These are phyloP conservation scores for Adineta ricciae DNA, from an alignment of 2,888 invertebrate species.

Conservation along the genomic window DNA sequence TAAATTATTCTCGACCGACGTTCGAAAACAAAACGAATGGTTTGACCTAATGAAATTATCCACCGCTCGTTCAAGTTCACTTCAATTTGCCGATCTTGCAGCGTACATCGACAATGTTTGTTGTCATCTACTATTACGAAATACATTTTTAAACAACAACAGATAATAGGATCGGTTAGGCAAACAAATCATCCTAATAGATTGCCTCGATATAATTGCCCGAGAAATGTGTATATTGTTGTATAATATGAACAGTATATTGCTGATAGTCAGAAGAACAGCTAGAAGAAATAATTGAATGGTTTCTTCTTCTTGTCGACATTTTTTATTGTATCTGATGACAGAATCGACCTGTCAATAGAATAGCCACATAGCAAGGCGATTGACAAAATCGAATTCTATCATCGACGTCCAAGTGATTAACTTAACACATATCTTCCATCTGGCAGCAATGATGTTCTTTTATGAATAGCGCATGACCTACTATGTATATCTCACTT, in stretches of 20 bases:
- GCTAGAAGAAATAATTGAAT: neutral
- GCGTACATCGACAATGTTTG: too few relatives aligned
- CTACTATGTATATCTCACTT: neutral
- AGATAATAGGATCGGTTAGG: too few relatives aligned
- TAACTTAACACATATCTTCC: neutral
- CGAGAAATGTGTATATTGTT: neutral
- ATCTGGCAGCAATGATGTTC: neutral
- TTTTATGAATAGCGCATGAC: neutral
- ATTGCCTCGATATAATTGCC: neutral
- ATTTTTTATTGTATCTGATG: neutral
- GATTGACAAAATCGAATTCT: neutral
- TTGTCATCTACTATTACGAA: too few relatives aligned
- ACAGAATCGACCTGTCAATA: neutral
- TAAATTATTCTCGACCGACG: too few relatives aligned
- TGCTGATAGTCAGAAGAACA: neutral
- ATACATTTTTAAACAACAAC: too few relatives aligned
- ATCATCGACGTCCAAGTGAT: neutral
- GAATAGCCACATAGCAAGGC: neutral
- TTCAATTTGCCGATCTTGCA: too few relatives aligned
- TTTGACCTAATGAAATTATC: too few relatives aligned
- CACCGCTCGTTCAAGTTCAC: too few relatives aligned
- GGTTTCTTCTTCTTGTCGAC: neutral
- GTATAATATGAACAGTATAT: neutral
- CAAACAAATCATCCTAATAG: neutral
- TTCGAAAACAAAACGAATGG: too few relatives aligned